Percentiles rank a stretch among this genome's conserved stretches.
phyloP scores from a whole-genome alignment of 2,113 vertebrate genomes.

The Eudyptes chrysolophus region DNA sequence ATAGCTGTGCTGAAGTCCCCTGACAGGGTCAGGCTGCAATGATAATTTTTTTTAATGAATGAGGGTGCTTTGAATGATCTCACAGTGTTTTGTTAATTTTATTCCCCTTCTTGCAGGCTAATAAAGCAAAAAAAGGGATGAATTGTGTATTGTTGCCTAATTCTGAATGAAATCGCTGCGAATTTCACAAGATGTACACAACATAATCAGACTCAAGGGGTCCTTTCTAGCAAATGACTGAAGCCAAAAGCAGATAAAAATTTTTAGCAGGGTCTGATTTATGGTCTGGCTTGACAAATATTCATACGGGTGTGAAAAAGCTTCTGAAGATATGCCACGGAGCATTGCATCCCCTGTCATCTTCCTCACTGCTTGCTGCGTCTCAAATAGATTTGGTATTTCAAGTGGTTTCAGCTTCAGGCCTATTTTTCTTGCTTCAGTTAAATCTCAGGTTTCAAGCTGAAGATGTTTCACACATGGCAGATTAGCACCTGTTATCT shows the following conservation, averaged over 20 bases:
- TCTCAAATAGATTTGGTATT: constrained; percentile 7
- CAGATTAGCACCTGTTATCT: background rate
- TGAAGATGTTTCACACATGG: background rate
- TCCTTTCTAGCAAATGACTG: background rate
- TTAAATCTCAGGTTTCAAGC: background rate
- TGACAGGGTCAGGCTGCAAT: background rate
- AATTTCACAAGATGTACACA: background rate
- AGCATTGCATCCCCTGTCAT: background rate
- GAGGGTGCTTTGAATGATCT: background rate
- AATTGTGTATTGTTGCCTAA: background rate
- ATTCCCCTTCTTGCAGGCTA: background rate
- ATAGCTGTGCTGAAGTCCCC: background rate
- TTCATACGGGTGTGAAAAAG: background rate
- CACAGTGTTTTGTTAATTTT: background rate
- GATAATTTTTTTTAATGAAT: background rate
- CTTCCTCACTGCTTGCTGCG: background rate
- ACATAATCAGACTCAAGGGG: background rate
- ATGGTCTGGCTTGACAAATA: background rate
- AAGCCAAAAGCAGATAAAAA: background rate
- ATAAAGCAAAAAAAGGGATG: background rate
- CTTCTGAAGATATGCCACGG: background rate
- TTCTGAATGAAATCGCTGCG: background rate
- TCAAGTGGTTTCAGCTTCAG: background rate
- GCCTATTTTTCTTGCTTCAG: constrained; percentile 1
- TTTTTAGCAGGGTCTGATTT: background rate